A percentile compares a stretch with the other conserved stretches of the same genome.
Evolutionary conservation across 2,888 invertebrate species (phyloP).

Genomic region (Formica aserva): DNA sequence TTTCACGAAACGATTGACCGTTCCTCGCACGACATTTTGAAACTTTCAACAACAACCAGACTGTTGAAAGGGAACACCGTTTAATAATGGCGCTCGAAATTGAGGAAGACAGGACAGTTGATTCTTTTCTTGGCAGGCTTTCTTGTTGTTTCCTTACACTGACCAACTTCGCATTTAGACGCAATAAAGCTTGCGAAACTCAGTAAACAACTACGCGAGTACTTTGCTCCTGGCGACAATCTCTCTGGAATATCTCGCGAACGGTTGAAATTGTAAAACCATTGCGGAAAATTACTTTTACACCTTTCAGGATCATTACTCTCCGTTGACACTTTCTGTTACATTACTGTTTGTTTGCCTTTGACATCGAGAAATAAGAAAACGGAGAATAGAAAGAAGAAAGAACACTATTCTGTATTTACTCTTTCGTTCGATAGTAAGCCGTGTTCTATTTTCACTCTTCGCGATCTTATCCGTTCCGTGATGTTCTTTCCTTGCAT

Average conservation of each 20-base stretch:
- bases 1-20: slow-evolving; percentile 60
- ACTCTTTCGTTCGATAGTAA: slow-evolving; percentile 17
- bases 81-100: slow-evolving; percentile 60
- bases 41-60: slow-evolving; percentile 53
- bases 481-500: slow-evolving; percentile 59
- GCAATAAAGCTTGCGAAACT: slow-evolving; percentile 25
- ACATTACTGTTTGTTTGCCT: background rate
- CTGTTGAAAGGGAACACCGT: slow-evolving; percentile 38
- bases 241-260: background rate
- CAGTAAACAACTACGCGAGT: slow-evolving; percentile 36
- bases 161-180: slow-evolving; percentile 42
- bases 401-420: slow-evolving; percentile 17
- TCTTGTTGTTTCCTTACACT: slow-evolving; percentile 11
- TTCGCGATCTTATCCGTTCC: slow-evolving; percentile 31
- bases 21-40: slow-evolving; percentile 55
- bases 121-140: slow-evolving; percentile 33
- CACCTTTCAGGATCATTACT: background rate
- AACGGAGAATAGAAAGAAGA: background rate
- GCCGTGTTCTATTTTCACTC: slow-evolving; percentile 21
- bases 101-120: slow-evolving; percentile 52
- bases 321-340: background rate
- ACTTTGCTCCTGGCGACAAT: slow-evolving; percentile 17
- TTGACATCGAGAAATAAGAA: background rate
- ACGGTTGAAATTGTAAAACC: slow-evolving; percentile 30
- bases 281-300: slow-evolving; percentile 20